A percentile compares a stretch with the other conserved stretches of the same genome.
phyloP scores from a whole-genome alignment of 2,113 vertebrate genomes.

The Pangasianodon hypophthalmus region DNA sequence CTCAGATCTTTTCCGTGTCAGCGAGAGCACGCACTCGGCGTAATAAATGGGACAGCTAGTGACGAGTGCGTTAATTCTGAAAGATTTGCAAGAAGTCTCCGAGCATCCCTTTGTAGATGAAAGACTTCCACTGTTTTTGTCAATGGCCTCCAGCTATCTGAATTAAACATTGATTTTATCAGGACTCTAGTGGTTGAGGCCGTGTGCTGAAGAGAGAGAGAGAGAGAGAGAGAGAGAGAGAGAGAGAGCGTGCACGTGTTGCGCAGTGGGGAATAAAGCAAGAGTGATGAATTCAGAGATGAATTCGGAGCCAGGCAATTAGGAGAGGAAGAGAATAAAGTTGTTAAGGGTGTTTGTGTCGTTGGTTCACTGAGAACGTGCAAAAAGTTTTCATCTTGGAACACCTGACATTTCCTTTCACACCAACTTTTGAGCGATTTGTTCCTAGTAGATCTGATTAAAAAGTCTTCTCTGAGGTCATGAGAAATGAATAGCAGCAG shows the following conservation, averaged over 20 bases:
- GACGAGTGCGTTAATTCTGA: conserved; percentile 70
- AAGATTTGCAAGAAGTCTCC: conserved; percentile 61
- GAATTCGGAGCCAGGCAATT: background rate
- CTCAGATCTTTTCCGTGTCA: conserved; percentile 57
- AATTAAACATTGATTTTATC: conserved; percentile 83
- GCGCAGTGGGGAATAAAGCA: background rate
- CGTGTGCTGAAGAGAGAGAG: conserved; percentile 49
- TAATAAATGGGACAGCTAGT: conserved; percentile 69
- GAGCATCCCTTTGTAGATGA: conserved; percentile 76
- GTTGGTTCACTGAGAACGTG: conserved; percentile 27
- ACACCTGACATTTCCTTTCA: conserved; percentile 40
- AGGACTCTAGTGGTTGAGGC: conserved; percentile 70
- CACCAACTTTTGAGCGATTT: conserved; percentile 35
- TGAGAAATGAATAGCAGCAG: conserved; percentile 1
- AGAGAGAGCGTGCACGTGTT: background rate
- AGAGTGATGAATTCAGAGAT: conserved; percentile 1
- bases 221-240: conserved; percentile 5
- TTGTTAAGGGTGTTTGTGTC: conserved; percentile 50
- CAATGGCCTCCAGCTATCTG: conserved; percentile 78
- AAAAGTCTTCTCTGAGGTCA: conserved; percentile 36
- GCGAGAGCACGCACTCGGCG: conserved; percentile 43
- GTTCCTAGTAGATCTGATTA: conserved; percentile 43
- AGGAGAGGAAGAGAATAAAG: conserved; percentile 40
- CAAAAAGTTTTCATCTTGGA: conserved; percentile 33
- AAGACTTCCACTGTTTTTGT: conserved; percentile 76